Evolutionary conservation across 2,113 vertebrate genomes (phyloP).

Genomic region (Trogon surrucura): DNA sequence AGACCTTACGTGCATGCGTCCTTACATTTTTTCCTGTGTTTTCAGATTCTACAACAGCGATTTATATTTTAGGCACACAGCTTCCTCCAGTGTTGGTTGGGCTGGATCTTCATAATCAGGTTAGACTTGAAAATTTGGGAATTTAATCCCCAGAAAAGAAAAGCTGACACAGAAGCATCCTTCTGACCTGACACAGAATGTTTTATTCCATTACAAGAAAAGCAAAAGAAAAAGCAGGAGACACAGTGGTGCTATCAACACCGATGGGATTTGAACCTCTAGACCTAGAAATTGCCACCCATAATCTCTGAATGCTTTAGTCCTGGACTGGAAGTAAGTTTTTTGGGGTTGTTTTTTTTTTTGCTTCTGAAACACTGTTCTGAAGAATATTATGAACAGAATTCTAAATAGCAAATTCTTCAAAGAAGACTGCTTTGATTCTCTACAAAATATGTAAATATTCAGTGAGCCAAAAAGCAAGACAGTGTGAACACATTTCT

Average conservation of each 20-base stretch:
- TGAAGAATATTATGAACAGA: background rate
- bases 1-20: background rate
- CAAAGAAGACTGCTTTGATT: background rate
- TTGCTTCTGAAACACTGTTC: background rate
- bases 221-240: background rate
- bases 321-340: background rate
- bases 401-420: background rate
- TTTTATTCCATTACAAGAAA: background rate
- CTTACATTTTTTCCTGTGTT: background rate
- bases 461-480: background rate
- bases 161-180: background rate
- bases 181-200: background rate
- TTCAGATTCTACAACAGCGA: background rate
- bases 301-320: background rate
- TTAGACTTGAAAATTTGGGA: background rate
- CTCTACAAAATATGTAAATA: background rate
- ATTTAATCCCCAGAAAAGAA: background rate
- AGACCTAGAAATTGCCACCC: background rate
- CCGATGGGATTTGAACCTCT: background rate
- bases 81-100: background rate
- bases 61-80: background rate
- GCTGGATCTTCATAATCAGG: background rate
- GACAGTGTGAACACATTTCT: background rate
- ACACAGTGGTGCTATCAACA: fast-evolving
- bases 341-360: background rate